Evolutionary conservation across 2,888 invertebrate genomes (phyloP).

Genomic region (Oscheius myriophilus): DNA sequence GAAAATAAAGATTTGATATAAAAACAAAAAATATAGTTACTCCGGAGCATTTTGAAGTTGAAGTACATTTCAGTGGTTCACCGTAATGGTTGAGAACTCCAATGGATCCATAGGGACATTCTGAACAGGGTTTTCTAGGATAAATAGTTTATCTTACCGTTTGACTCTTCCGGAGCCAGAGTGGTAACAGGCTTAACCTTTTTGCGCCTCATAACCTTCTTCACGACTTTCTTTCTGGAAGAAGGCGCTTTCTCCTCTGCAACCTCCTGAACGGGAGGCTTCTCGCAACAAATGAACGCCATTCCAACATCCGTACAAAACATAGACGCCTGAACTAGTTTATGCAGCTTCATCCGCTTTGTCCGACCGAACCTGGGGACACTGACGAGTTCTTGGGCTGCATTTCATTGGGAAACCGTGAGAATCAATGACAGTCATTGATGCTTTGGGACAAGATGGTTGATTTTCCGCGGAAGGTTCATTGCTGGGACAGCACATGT

Average conservation of each 20-base stretch:
- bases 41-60: conserved; percentile 43
- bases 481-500: conserved; percentile 67
- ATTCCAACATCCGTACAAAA: conserved; percentile 54
- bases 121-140: conserved; percentile 26
- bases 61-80: conserved; percentile 39
- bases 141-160: conserved; percentile 19
- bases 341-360: not conserved
- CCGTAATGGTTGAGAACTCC: conserved; percentile 46
- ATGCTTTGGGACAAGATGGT: conserved; percentile 53
- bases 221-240: conserved; percentile 6
- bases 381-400: conserved; percentile 45
- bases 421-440: conserved; percentile 56
- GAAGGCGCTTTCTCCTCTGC: not conserved
- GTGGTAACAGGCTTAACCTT: conserved; percentile 22
- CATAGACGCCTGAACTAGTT: conserved; percentile 51
- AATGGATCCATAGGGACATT: conserved; percentile 49
- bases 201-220: conserved; percentile 16
- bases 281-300: conserved; percentile 63
- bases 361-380: conserved; percentile 49
- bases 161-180: conserved; percentile 35
- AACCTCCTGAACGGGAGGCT: conserved; percentile 10
- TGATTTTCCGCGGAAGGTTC: conserved; percentile 59
- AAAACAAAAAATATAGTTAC: conserved; percentile 24
- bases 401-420: conserved; percentile 58
- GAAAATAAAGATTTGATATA: conserved; percentile 3